A percentile compares a stretch with the other conserved stretches of the same genome.
phyloP scores from a whole-genome alignment of 2,888 invertebrate genomes.

The Mythimna impura region DNA sequence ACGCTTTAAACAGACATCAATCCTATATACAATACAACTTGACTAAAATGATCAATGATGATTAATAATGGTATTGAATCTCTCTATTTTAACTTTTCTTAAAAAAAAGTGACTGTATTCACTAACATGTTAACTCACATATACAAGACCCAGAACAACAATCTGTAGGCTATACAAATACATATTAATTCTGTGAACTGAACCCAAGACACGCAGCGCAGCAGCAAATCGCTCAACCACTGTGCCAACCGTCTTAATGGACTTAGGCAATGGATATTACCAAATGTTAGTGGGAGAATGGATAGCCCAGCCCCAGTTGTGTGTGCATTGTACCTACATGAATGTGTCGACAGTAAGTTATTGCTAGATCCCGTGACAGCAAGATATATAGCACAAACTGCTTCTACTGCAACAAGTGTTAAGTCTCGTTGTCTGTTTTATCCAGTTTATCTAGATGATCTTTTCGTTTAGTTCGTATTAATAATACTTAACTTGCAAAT shows the following conservation, averaged over 20 bases:
- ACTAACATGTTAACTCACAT: too few relatives aligned
- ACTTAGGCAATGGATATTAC: conserved; percentile 18
- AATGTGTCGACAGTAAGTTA: conserved; percentile 54
- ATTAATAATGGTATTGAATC: background rate
- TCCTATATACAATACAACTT: background rate
- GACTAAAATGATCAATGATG: background rate
- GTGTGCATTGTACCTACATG: conserved; percentile 48
- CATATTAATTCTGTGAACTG: too few relatives aligned
- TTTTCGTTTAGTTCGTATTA: background rate
- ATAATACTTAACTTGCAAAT: background rate
- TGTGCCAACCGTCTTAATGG: background rate
- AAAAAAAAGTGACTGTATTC: too few relatives aligned
- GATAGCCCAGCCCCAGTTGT: conserved; percentile 39
- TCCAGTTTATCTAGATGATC: conserved; percentile 19
- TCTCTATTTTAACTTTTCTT: too few relatives aligned
- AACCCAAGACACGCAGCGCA: too few relatives aligned
- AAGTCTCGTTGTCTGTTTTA: conserved; percentile 25
- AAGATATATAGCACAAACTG: conserved; percentile 46
- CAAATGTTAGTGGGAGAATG: conserved; percentile 30
- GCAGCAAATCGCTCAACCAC: too few relatives aligned
- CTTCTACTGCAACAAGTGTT: conserved; percentile 57
- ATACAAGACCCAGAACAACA: background rate
- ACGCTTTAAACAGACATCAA: background rate
- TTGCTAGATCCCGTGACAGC: conserved; percentile 36
- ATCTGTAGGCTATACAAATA: too few relatives aligned